Evolutionary conservation across 1,140 invertebrate genomes (phyloP).

Genomic region (Musca vetustissima): DNA sequence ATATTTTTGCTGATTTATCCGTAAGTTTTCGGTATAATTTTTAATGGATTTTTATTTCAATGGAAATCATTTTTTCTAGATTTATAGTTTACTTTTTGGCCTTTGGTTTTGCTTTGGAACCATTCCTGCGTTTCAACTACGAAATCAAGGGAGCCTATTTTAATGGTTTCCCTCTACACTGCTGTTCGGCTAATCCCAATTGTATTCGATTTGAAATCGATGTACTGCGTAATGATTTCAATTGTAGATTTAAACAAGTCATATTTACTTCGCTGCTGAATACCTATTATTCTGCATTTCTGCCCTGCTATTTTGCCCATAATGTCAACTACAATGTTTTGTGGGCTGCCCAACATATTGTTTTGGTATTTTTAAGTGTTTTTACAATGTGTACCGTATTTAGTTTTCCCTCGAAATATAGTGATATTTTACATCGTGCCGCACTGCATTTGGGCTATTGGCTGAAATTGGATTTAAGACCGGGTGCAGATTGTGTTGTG

Average conservation of each 20-base stretch:
- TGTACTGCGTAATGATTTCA: conserved; percentile 81
- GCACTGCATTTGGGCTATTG: conserved; percentile 88
- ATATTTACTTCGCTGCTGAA: conserved; percentile 87
- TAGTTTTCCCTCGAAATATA: conserved; percentile 70
- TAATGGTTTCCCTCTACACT: conserved; percentile 63
- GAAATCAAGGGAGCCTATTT: conserved; percentile 53
- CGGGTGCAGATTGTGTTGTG: conserved; percentile 32
- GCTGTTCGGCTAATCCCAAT: conserved; percentile 69
- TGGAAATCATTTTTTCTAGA: conserved; percentile 27
- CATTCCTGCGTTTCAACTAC: conserved; percentile 68
- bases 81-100: conserved; percentile 81
- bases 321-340: conserved; percentile 82
- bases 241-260: conserved; percentile 83
- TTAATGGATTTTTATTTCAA: not conserved
- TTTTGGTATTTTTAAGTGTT: conserved; percentile 79
- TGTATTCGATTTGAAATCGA: conserved; percentile 85
- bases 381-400: conserved; percentile 82
- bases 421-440: conserved; percentile 85
- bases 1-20: conserved; percentile 73
- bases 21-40: conserved; percentile 69
- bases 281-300: conserved; percentile 88
- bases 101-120: conserved; percentile 73
- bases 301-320: conserved; percentile 87
- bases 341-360: conserved; percentile 80
- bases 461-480: conserved; percentile 63